phyloP scores from a whole-genome alignment of 2,888 invertebrate genomes.

The Eupithecia exiguata region DNA sequence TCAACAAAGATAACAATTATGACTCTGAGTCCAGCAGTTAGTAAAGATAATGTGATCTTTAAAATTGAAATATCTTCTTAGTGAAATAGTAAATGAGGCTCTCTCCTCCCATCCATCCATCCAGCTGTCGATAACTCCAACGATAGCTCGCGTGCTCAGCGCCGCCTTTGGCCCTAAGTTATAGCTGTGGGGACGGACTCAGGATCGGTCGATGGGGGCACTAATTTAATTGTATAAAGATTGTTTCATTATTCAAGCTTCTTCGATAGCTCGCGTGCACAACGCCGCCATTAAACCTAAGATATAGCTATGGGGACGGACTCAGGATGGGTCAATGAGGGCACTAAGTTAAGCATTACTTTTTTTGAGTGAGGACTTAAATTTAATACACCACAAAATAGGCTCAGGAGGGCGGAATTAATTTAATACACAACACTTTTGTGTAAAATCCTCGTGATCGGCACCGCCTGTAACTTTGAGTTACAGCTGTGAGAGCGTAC shows the following conservation, averaged over 20 bases:
- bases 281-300: background rate
- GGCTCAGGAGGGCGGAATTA: background rate
- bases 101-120: slow-evolving; percentile 8
- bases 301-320: background rate
- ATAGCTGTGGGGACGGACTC: slow-evolving; percentile 1
- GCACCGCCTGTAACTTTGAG: background rate
- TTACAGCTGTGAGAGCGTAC: background rate
- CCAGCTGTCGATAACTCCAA: background rate
- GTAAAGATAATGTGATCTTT: background rate
- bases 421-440: background rate
- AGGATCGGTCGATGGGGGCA: background rate
- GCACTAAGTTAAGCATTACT: background rate
- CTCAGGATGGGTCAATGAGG: background rate
- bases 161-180: slow-evolving; percentile 4
- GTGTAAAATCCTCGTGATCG: background rate
- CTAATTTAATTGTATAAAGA: background rate
- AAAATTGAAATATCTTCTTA: slow-evolving; percentile 8
- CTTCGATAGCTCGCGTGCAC: background rate
- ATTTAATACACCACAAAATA: background rate
- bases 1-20: background rate
- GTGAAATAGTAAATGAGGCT: background rate
- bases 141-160: slow-evolving; percentile 10
- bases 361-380: background rate
- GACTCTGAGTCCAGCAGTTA: background rate
- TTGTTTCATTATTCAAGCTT: background rate